Conservation (phyloP, 2,888 invertebrate genomes). For the Ischnus inquisitorius region DNA sequence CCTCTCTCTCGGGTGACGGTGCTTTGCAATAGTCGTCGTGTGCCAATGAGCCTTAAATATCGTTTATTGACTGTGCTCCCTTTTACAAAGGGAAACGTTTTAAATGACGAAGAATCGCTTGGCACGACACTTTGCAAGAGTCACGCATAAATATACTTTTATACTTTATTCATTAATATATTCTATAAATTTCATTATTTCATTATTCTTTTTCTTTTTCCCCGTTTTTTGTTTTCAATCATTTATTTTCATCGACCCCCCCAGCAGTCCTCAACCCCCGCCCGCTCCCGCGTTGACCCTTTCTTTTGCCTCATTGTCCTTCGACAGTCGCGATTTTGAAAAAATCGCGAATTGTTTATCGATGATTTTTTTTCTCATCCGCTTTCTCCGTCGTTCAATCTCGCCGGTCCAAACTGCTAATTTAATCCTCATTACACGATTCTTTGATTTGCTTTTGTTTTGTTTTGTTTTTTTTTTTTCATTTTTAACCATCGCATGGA, state of each 20-base stretch:
- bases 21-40: conserved; percentile 74
- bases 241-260: conserved; percentile 64
- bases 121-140: conserved; percentile 78
- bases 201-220: conserved; percentile 65
- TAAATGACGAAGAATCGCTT: conserved; percentile 71
- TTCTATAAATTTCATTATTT: conserved; percentile 67
- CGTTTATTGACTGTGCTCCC: conserved; percentile 73
- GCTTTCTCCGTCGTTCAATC: conserved; percentile 40
- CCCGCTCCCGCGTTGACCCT: conserved; percentile 26
- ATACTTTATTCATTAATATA: conserved; percentile 70
- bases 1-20: conserved; percentile 72
- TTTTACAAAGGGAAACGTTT: conserved; percentile 70
- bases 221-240: conserved; percentile 67
- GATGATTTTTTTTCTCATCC: conserved; percentile 6
- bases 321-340: conserved; percentile 45
- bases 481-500: conserved; percentile 3
- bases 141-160: conserved; percentile 79
- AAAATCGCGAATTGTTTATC: conserved; percentile 41
- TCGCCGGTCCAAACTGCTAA: conserved; percentile 36
- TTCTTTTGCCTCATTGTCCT: conserved; percentile 31
- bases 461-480: conserved; percentile 3
- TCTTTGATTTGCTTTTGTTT: conserved; percentile 37
- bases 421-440: conserved; percentile 17
- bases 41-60: conserved; percentile 71
- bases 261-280: conserved; percentile 44